Evolutionary conservation across 2,888 invertebrate species (phyloP).

Genomic region (Shargacucullia verbasci): DNA sequence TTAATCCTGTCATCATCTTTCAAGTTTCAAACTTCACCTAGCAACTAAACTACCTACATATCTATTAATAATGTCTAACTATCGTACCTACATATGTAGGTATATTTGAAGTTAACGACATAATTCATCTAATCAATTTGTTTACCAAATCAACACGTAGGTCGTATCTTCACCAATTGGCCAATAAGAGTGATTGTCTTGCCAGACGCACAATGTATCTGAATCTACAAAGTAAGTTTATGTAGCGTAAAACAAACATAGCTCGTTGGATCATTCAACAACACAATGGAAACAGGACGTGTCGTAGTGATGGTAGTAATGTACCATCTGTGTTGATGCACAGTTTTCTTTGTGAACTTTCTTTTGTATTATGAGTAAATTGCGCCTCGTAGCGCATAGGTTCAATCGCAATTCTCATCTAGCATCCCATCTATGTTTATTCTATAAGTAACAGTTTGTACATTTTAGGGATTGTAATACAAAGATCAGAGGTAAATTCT

Average conservation of each 20-base stretch:
- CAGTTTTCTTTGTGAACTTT: slow-evolving; percentile 12
- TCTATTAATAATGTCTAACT: too few species aligned
- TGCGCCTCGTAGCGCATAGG: too few species aligned
- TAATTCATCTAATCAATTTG: not conserved
- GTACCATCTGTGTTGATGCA: not conserved
- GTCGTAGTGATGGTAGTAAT: slow-evolving; percentile 28
- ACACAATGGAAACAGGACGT: slow-evolving; percentile 62
- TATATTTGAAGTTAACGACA: too few species aligned
- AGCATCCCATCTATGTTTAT: too few species aligned
- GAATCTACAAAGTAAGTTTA: slow-evolving; percentile 46
- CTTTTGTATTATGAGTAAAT: not conserved
- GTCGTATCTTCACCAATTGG: not conserved
- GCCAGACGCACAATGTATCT: slow-evolving; percentile 7
- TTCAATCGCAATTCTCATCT: too few species aligned
- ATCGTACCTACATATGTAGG: too few species aligned
- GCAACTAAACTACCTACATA: too few species aligned
- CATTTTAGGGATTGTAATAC: too few species aligned
- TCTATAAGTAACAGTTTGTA: too few species aligned
- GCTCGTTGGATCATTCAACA: slow-evolving; percentile 63
- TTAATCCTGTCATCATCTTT: too few species aligned
- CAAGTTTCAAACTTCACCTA: too few species aligned
- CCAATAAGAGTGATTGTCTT: slow-evolving; percentile 2
- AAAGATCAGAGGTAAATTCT: too few species aligned
- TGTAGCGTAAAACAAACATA: slow-evolving; percentile 53
- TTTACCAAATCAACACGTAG: not conserved